phyloP scores from a whole-genome alignment of 1,140 invertebrate species.

The Drosophila subobscura region DNA sequence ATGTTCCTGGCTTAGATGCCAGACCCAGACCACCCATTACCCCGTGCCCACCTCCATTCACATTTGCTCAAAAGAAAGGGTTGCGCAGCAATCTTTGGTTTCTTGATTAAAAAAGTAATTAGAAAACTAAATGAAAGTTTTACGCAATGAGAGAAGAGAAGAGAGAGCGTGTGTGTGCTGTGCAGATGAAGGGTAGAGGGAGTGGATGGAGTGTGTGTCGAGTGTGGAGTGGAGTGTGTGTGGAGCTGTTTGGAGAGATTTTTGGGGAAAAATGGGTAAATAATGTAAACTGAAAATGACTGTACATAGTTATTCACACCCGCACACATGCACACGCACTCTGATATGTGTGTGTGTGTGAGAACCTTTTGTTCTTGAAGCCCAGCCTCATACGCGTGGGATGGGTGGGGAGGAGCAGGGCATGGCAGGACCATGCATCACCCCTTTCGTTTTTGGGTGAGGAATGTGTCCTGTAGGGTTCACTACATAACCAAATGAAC shows the following conservation, averaged over 20 bases:
- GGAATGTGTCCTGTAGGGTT: conserved; percentile 77
- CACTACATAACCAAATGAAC: conserved; percentile 76
- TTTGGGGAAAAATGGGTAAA: conserved; percentile 71
- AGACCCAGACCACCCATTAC: neutral
- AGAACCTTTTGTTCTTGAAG: conserved; percentile 56
- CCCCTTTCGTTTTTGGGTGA: conserved; percentile 59
- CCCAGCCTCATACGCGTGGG: no score
- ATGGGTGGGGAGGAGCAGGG: conserved; percentile 1
- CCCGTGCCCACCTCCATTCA: no score
- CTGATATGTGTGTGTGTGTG: conserved; percentile 10
- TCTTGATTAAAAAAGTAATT: conserved; percentile 82
- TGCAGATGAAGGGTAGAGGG: no score
- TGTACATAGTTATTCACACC: conserved; percentile 66
- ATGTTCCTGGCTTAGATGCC: neutral
- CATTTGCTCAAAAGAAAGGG: conserved; percentile 17
- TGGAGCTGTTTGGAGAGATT: conserved; percentile 7
- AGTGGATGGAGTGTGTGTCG: neutral
- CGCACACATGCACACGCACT: conserved; percentile 15
- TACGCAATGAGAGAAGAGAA: conserved; percentile 43
- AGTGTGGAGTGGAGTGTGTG: conserved; percentile 15
- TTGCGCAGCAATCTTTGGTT: conserved; percentile 64
- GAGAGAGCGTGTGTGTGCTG: no score
- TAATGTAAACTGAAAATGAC: conserved; percentile 78
- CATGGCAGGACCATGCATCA: conserved; percentile 28
- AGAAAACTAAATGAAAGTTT: conserved; percentile 82